A percentile compares a stretch with the other conserved stretches of the same genome.
Evolutionary conservation across 2,113 vertebrate genomes (phyloP).

Genomic region (Myocastor coypus): DNA sequence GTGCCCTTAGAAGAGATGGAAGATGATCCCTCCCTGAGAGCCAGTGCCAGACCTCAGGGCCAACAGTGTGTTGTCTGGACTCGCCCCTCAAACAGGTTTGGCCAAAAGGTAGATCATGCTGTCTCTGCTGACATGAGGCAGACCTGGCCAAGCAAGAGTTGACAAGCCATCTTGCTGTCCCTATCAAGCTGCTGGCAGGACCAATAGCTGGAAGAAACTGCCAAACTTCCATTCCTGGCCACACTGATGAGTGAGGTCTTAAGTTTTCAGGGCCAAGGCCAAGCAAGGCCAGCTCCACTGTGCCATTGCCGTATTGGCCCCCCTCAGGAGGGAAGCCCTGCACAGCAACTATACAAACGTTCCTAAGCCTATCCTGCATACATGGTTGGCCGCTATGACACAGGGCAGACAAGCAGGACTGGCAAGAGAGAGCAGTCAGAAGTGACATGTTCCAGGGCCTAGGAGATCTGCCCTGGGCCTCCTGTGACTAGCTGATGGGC

Average conservation of each 20-base stretch:
- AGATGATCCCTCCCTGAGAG: slow-evolving; percentile 2
- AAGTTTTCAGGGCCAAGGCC: not conserved
- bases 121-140: slow-evolving; percentile 48
- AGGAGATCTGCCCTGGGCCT: not conserved
- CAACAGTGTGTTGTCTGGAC: slow-evolving; percentile 44
- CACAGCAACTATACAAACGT: not conserved
- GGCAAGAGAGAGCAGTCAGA: not conserved
- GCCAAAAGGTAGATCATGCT: slow-evolving; percentile 39
- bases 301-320: too few relatives aligned
- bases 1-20: slow-evolving; percentile 46
- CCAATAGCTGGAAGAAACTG: not conserved
- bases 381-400: not conserved
- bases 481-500: not conserved
- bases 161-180: not conserved
- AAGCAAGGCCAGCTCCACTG: fast-evolving
- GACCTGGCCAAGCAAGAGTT: not conserved
- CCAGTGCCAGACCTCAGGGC: not conserved
- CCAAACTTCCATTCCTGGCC: not conserved
- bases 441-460: not conserved
- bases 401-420: not conserved
- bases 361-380: not conserved
- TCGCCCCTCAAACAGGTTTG: slow-evolving; percentile 44
- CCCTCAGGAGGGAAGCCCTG: not conserved
- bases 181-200: not conserved
- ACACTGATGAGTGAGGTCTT: not conserved